These are phyloP conservation scores for Trinectes maculatus DNA, from an alignment of 2,113 vertebrate genomes.

Conservation along the genomic window DNA sequence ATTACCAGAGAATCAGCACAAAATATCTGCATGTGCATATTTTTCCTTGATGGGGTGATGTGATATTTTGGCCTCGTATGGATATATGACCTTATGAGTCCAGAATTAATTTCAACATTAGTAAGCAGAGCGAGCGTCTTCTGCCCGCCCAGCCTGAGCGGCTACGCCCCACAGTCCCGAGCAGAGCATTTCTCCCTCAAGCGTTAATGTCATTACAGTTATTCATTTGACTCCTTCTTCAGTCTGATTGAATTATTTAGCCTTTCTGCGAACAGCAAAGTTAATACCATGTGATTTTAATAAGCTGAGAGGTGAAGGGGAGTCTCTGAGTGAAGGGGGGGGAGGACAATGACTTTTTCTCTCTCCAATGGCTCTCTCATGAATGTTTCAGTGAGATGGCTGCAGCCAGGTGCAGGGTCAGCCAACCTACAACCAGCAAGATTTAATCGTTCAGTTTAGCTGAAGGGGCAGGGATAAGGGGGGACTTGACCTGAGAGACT, in stretches of 20 bases:
- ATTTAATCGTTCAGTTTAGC: conserved; percentile 54
- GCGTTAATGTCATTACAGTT: conserved; percentile 80
- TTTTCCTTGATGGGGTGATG: conserved; percentile 34
- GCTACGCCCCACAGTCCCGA: conserved; percentile 54
- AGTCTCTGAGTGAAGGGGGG: conserved; percentile 52
- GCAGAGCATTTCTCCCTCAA: conserved; percentile 69
- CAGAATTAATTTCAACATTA: conserved; percentile 69
- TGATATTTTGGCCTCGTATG: conserved; percentile 53
- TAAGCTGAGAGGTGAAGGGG: conserved; percentile 78
- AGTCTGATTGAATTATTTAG: conserved; percentile 83
- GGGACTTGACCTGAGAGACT: conserved; percentile 8
- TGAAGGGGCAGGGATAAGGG: conserved; percentile 23
- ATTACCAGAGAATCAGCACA: conserved; percentile 4
- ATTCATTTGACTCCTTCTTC: conserved; percentile 81
- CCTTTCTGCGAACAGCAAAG: conserved; percentile 76
- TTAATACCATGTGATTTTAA: conserved; percentile 84
- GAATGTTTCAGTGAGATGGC: conserved; percentile 72
- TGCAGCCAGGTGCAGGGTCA: conserved; percentile 59
- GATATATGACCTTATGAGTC: conserved; percentile 51
- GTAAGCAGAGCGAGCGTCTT: conserved; percentile 57
- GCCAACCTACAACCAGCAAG: conserved; percentile 46
- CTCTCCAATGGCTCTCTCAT: conserved; percentile 72
- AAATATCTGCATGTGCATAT: conserved; percentile 20
- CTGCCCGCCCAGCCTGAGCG: conserved; percentile 52
- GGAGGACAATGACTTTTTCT: conserved; percentile 68